Evolutionary conservation across 2,797 vertebrate species (phyloP).

Genomic region (Neopelma chrysocephalum): DNA sequence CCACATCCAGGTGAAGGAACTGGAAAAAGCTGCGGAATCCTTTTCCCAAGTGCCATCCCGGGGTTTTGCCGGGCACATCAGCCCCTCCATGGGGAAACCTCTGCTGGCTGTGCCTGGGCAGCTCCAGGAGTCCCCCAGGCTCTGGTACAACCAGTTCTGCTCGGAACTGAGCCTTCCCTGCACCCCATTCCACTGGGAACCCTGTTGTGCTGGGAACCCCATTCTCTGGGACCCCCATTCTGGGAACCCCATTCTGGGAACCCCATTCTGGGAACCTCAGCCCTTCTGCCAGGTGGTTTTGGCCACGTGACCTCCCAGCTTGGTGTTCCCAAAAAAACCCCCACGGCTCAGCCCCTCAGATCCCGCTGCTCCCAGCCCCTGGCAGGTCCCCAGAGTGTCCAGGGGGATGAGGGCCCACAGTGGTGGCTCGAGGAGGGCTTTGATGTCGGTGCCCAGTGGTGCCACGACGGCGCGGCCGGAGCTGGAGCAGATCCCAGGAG

Average conservation of each 20-base stretch:
- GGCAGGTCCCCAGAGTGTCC: accelerated
- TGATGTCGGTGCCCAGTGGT: not conserved
- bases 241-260: too few species aligned
- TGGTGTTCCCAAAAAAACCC: not conserved
- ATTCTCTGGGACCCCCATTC: too few species aligned
- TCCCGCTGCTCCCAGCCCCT: not conserved
- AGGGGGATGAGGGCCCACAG: not conserved
- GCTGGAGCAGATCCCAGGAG: not conserved
- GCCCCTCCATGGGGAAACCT: not conserved
- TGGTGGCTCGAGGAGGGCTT: not conserved
- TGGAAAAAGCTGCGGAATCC: not conserved
- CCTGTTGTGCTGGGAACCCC: too few species aligned
- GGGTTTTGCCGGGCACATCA: accelerated
- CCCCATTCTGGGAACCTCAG: not conserved
- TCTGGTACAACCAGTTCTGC: constrained; percentile 23
- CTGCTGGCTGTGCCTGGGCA: not conserved
- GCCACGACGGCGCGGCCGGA: accelerated
- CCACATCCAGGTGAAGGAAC: not conserved
- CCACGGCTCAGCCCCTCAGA: accelerated
- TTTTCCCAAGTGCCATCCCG: accelerated
- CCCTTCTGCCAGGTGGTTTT: not conserved
- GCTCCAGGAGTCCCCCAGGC: not conserved
- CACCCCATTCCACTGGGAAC: not conserved
- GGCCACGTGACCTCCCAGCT: not conserved
- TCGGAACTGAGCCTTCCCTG: not conserved